phyloP scores from a whole-genome alignment of 2,113 vertebrate species.

The Engystomops pustulosus region DNA sequence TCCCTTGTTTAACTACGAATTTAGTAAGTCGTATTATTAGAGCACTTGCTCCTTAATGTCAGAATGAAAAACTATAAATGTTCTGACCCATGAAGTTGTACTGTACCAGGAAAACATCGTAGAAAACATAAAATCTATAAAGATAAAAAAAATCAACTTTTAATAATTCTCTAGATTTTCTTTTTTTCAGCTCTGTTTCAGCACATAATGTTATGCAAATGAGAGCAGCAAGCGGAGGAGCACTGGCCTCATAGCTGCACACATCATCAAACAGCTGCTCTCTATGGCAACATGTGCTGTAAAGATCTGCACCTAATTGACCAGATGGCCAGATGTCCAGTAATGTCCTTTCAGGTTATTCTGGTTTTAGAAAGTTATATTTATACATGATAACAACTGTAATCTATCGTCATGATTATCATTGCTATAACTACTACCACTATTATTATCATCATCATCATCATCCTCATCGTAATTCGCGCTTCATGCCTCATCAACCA shows the following conservation, averaged over 20 bases:
- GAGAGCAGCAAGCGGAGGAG: neutral
- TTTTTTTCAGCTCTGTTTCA: neutral
- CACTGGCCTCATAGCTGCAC: neutral
- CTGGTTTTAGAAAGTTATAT: neutral
- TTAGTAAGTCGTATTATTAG: neutral
- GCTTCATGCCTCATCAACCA: neutral
- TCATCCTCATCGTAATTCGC: neutral
- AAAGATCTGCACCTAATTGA: constrained; percentile 34
- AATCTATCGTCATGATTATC: too few relatives aligned
- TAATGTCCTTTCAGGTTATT: neutral
- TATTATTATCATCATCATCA: too few relatives aligned
- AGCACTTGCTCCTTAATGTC: neutral
- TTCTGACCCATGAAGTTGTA: neutral
- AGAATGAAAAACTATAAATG: neutral
- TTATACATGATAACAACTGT: neutral
- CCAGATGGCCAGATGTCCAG: constrained; percentile 12
- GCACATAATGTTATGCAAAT: constrained; percentile 1
- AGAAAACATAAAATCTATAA: neutral
- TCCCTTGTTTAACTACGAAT: neutral
- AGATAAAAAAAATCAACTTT: neutral
- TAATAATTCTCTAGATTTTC: neutral
- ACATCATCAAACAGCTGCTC: constrained; percentile 36
- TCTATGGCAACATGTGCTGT: neutral
- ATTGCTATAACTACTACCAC: neutral
- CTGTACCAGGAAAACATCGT: neutral